Base-by-base conservation (phyloP, 2,113 vertebrate species). In the Python bivittatus region DNA sequence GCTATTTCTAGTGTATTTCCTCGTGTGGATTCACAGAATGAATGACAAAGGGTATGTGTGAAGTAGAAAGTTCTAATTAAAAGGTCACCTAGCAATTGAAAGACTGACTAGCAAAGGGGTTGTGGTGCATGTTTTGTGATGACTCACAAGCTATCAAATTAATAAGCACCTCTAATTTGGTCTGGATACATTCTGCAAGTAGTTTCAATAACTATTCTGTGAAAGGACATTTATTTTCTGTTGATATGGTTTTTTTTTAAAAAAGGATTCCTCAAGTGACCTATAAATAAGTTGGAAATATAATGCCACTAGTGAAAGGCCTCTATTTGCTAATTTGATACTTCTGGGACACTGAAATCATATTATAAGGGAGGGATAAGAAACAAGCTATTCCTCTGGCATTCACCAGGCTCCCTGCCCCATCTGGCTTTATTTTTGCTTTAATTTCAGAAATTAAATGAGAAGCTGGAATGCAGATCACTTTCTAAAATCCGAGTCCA, bases 81-180 rank as follows among this genome's bases (percentile, higher is more conserved):
- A 94, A 95, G 42, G 58, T 83, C 88, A 90, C 64, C 88, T 93
- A 86, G 91, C 88, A 94, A 89, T n/a, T 11, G 61, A 68, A 95
- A 88, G 58, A 94, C 96, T 89, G 93, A 96, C 96, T 83, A 93
- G 91, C 94, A 92, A 48, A 91, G 23, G 86, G n/a, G 3, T 79
- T 93, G 64, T 94, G 90, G 96, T 96, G 93, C 95, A 96, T 91
- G 83, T 94, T 92, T 54, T 91, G 8, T 79, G 90, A 44, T 96
- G 96, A 97, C 79, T 95, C 91, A 96, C 22, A 94, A 93, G 90
- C 96, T 97, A 96, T 92, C 96, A 97, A 96, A 97, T 96, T 96
- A 96, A 96, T 94, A 96, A 97, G 95, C 88, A 23, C 60, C 83
- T 93, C 93, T 95, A 95, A 92, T 95, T 97, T 96, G 95, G 64